These are phyloP conservation scores for Lutraria rhynchaena DNA, from an alignment of 1,140 invertebrate species.

Conservation along the genomic window DNA sequence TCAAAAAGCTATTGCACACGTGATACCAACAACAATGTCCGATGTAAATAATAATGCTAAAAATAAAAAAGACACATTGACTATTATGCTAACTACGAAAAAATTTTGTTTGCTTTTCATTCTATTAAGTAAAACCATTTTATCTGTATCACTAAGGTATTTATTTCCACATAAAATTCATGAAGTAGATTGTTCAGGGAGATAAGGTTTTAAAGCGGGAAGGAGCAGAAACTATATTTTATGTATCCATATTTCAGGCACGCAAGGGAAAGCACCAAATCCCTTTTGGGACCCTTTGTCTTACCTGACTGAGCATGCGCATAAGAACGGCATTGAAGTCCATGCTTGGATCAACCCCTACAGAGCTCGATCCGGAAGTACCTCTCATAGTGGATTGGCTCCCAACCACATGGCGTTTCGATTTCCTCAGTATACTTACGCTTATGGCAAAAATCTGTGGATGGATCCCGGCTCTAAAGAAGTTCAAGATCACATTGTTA, in stretches of 20 bases:
- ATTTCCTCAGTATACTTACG: constrained; percentile 71
- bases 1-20: too few species aligned
- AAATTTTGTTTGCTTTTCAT: too few species aligned
- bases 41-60: too few species aligned
- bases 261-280: constrained; percentile 73
- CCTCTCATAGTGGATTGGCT: constrained; percentile 65
- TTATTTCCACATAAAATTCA: neutral
- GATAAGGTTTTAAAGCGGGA: too few species aligned
- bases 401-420: constrained; percentile 74
- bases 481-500: constrained; percentile 66
- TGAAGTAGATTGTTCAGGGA: neutral
- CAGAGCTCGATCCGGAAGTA: constrained; percentile 65
- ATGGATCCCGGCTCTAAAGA: constrained; percentile 77
- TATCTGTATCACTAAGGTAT: neutral
- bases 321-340: constrained; percentile 74
- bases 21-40: too few species aligned
- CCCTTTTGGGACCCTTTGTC: constrained; percentile 77
- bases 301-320: constrained; percentile 70
- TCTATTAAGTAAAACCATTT: neutral
- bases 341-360: constrained; percentile 81
- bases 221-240: too few species aligned
- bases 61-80: too few species aligned
- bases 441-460: constrained; percentile 74
- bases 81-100: too few species aligned
- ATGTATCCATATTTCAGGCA: constrained; percentile 21